phyloP scores from a whole-genome alignment of 2,113 vertebrate species.

The Chaetura pelagica region DNA sequence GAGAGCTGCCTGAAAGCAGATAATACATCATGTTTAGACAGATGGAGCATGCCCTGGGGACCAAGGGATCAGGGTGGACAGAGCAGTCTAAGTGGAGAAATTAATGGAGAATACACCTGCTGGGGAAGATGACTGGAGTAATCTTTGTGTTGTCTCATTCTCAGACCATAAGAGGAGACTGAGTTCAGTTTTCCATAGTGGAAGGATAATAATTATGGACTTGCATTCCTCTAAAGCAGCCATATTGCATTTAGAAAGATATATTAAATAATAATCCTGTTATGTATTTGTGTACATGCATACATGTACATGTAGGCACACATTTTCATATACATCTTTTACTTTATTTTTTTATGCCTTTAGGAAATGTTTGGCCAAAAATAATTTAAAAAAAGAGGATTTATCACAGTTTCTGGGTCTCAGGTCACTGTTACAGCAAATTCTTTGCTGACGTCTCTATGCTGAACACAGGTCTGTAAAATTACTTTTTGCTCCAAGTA shows the following conservation, averaged over 20 bases:
- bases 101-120: background rate
- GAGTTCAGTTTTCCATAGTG: background rate
- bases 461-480: background rate
- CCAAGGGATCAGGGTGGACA: accelerated
- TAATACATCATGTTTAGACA: background rate
- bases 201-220: background rate
- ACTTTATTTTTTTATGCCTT: background rate
- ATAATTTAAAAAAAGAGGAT: background rate
- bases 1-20: background rate
- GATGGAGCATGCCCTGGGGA: accelerated
- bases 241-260: background rate
- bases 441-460: background rate
- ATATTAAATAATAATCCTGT: background rate
- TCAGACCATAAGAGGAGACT: background rate
- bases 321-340: background rate
- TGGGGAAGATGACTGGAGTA: background rate
- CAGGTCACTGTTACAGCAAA: background rate
- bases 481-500: background rate
- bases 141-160: background rate
- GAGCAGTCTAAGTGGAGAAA: background rate
- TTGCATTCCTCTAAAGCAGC: background rate
- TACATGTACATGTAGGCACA: background rate
- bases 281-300: background rate
- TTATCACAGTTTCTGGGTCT: background rate
- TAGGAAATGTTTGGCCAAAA: background rate